Percentiles rank a stretch among this genome's conserved stretches.
These are phyloP conservation scores for Poeciliopsis turneri DNA, from an alignment of 2,797 vertebrate species.

Conservation along the genomic window DNA sequence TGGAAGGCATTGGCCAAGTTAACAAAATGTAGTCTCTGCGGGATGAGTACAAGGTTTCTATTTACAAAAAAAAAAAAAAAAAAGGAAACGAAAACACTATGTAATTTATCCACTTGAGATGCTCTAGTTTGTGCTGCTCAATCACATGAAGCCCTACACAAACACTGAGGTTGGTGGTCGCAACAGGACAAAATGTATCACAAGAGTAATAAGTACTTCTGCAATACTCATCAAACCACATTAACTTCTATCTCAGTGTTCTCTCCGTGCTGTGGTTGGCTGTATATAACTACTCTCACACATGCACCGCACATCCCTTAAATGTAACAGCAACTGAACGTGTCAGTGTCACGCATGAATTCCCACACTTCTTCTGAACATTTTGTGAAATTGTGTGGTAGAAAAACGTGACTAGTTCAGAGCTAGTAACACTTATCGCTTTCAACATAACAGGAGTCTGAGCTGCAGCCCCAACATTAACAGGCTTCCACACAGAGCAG, in stretches of 20 bases:
- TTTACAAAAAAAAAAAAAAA: background rate
- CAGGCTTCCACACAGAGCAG: background rate
- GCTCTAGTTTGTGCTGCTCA: background rate
- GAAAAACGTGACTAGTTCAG: background rate
- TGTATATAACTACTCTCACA: constrained; percentile 9
- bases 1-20: too few relatives aligned
- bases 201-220: background rate
- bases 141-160: background rate
- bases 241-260: background rate
- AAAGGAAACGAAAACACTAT: background rate
- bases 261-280: background rate
- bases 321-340: constrained; percentile 14
- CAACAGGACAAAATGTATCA: background rate
- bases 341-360: constrained; percentile 18
- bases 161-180: background rate
- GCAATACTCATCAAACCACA: constrained; percentile 5
- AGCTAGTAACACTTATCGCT: constrained; percentile 10
- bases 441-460: constrained; percentile 3
- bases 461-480: background rate
- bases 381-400: constrained; percentile 13
- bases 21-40: background rate
- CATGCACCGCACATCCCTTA: constrained; percentile 6
- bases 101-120: background rate
- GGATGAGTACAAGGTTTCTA: background rate
- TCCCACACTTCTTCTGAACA: constrained; percentile 9